Percentiles rank a stretch among this genome's conserved stretches.
Conservation (phyloP, 2,888 invertebrate genomes). For the Eledona agricola region DNA sequence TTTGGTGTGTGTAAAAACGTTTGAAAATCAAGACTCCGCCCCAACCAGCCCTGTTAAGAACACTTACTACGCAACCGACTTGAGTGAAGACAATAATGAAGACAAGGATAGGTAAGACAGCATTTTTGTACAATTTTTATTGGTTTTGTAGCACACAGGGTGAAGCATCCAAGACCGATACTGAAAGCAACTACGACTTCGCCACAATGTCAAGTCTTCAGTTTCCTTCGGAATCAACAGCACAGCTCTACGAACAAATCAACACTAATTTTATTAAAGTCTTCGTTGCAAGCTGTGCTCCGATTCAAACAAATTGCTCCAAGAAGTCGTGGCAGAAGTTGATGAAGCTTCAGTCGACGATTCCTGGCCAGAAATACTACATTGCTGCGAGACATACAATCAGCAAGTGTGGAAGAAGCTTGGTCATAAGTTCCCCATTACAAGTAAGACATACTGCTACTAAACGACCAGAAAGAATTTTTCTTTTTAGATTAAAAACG, state of each 20-base stretch:
- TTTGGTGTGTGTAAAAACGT: slow-evolving; percentile 67
- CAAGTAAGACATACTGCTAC: slow-evolving; percentile 66
- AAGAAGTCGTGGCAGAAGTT: slow-evolving; percentile 71
- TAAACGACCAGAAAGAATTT: slow-evolving; percentile 4
- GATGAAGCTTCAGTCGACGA: slow-evolving; percentile 70
- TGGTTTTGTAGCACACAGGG: slow-evolving; percentile 41
- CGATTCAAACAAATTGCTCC: slow-evolving; percentile 72
- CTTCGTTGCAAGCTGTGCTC: slow-evolving; percentile 71
- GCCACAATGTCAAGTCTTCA: slow-evolving; percentile 59
- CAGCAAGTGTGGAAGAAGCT: slow-evolving; percentile 64
- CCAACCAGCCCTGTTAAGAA: slow-evolving; percentile 68
- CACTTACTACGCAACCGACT: slow-evolving; percentile 43
- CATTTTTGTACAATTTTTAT: slow-evolving; percentile 33
- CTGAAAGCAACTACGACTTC: slow-evolving; percentile 55
- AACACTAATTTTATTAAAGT: slow-evolving; percentile 74
- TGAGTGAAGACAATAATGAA: slow-evolving; percentile 48
- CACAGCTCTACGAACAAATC: slow-evolving; percentile 69
- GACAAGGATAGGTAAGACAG: slow-evolving; percentile 58
- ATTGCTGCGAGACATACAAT: slow-evolving; percentile 74
- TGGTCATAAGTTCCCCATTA: slow-evolving; percentile 77
- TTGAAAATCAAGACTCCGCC: slow-evolving; percentile 70
- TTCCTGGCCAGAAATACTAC: slow-evolving; percentile 70
- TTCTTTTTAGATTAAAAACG: slow-evolving; percentile 72
- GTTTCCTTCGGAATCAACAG: slow-evolving; percentile 65
- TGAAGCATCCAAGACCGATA: slow-evolving; percentile 39